Evolutionary conservation across 35 echinoderm and acorn worm species (phyloP).

Genomic region (Heliocidaris tuberculata): DNA sequence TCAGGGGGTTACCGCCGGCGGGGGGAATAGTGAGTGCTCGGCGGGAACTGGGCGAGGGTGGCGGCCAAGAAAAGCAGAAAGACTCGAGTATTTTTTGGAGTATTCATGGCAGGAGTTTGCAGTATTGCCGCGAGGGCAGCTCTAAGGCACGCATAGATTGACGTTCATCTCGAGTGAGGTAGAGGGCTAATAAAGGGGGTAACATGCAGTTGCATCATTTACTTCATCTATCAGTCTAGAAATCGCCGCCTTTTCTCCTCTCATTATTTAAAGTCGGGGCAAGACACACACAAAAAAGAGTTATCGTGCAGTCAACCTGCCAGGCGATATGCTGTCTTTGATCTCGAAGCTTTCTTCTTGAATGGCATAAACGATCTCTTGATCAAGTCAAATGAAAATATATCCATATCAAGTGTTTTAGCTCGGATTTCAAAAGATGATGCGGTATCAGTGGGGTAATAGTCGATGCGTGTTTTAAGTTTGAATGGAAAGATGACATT

Average conservation of each 20-base stretch:
- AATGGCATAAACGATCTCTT: not conserved
- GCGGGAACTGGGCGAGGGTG: not conserved
- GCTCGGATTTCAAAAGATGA: not conserved
- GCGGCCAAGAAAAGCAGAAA: not conserved
- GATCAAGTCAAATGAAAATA: not conserved
- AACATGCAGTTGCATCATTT: slow-evolving; percentile 30
- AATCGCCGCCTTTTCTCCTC: slow-evolving; percentile 9
- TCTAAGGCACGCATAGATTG: slow-evolving; percentile 52
- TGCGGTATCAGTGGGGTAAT: not conserved
- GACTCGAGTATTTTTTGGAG: slow-evolving; percentile 48
- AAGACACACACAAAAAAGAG: not conserved
- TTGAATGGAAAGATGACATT: not conserved
- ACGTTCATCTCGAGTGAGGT: slow-evolving; percentile 38
- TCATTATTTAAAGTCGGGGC: not conserved
- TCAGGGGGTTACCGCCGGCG: slow-evolving; percentile 23
- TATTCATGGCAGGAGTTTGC: slow-evolving; percentile 35
- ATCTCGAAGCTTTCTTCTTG: not conserved
- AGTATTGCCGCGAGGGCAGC: slow-evolving; percentile 19
- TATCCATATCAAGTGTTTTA: slow-evolving; percentile 18
- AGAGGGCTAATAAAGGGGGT: slow-evolving; percentile 49
- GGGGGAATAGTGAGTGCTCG: not conserved
- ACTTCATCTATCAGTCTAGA: slow-evolving; percentile 33
- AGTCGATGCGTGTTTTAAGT: not conserved
- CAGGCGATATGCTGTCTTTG: not conserved
- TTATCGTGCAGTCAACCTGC: not conserved